phyloP scores from a whole-genome alignment of 2,888 invertebrate species.

The Epicampocera succincta region DNA sequence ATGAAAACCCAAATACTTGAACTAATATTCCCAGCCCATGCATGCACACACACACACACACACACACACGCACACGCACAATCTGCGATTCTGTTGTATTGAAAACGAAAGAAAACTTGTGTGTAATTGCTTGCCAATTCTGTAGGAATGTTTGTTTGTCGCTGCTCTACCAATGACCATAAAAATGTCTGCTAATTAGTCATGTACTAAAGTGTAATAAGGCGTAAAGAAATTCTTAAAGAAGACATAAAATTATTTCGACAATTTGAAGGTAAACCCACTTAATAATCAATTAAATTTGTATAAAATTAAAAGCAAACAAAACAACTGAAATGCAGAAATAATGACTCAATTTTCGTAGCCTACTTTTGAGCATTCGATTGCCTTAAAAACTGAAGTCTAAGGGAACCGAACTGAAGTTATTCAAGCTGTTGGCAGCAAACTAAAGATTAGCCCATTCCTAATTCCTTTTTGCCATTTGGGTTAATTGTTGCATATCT shows the following conservation, averaged over 20 bases:
- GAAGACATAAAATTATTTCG: conserved; percentile 2
- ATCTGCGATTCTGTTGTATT: conserved; percentile 5
- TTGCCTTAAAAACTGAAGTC: conserved; percentile 1
- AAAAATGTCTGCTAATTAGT: conserved; percentile 51
- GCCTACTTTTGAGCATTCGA: conserved; percentile 26
- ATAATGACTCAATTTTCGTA: not conserved
- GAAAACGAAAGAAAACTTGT: conserved; percentile 15
- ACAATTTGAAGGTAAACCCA: conserved; percentile 17
- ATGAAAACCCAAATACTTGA: conserved; percentile 40
- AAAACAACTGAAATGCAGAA: too few species aligned
- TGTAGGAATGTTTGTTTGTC: not conserved
- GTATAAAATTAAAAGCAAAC: not conserved
- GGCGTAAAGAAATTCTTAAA: conserved; percentile 1
- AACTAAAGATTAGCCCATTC: too few species aligned
- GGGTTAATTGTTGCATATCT: conserved; percentile 19
- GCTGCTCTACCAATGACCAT: conserved; percentile 10
- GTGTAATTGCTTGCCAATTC: conserved; percentile 38
- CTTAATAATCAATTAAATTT: conserved; percentile 9
- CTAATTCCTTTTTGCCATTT: not conserved
- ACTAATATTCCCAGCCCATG: conserved; percentile 28
- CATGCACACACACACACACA: too few species aligned
- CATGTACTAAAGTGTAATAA: conserved; percentile 47
- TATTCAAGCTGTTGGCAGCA: not conserved
- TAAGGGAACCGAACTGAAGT: not conserved
- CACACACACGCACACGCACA: too few species aligned